Evolutionary conservation across 2,797 vertebrate species (phyloP), one percentile per base, ranked within the genome.

Genomic region (Cyprinella venusta): DNA sequence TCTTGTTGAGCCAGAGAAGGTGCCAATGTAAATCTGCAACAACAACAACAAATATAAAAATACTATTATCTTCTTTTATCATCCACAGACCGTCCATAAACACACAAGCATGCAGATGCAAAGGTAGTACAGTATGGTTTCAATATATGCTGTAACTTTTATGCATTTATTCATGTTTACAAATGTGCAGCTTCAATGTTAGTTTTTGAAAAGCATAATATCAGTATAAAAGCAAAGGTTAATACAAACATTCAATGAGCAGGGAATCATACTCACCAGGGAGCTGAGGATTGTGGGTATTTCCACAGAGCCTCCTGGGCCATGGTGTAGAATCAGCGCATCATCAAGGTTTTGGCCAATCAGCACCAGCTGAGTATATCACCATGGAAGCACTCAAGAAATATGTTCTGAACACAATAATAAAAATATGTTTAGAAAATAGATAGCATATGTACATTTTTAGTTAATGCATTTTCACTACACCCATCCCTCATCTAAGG

Each of bases 241-340:
- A 71, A 52, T n/a, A n/a, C 38, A 67, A 65, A 79, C 80, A 76
- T 59, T 70, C 38, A 42, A 52, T 67, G 48, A 42, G 21, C 56
- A 80, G 33, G 59, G 71, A 36, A 12, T 24, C 15, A 24, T 50
- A 84, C 88, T 86, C 83, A 89, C 88, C 85, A 88, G 71, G 84
- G 86, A 85, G 65, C 79, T 71, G 72, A 81, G 83, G 81, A 86
- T 80, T 84, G 75, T 85, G 79, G 75, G 75, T 59, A 63, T 79
- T 85, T 89, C 86, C 85, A 85, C 70, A 84, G 65, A 85, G 83
- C 81, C 74, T 87, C 79, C 54, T 16, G 83, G 45, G 81, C 88
- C 88, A 89, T 89, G 61, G 59, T 83, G 84, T 24, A 75, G 45
- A 80, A 78, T 87, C 83, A 87, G 68, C 2, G 75, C 83, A 82